Evolutionary conservation across 1,140 invertebrate genomes (phyloP), one percentile per base, ranked within the genome.

Genomic region (Zophobas morio): DNA sequence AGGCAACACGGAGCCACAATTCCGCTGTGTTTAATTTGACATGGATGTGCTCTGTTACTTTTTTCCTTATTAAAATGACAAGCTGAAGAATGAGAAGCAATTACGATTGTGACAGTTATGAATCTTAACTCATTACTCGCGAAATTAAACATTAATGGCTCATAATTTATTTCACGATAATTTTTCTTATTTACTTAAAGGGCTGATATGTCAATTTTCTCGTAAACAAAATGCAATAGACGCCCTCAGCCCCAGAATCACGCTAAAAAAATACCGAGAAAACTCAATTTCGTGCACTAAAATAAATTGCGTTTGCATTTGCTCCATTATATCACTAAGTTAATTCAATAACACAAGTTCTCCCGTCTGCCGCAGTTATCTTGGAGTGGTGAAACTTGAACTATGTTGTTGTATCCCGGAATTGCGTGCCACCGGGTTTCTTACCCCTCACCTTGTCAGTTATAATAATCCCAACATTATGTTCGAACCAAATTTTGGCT

Each of bases 401-500:
- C 60, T 66, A 66, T 66, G 60, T 66, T 66, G 60, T 66, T 66
- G 60, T 66, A 66, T 66, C 60, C 60, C 60, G 60, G 60, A 66
- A 66, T 66, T 66, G 60, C 60, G 60, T 66, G 60, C 60, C 60
- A 47, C 54, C 54, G 54, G 33, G 32, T 57, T 57, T 57, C 54
- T 57, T 57, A 57, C 60, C 60, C 60, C 60, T 66, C 60, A 66
- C 60, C 60, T 66, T 66, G 60, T 66, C 49, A 73, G 49, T 73
- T 73, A 73, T 73, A 54, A 73, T 73, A 73, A 73, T 53, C 71
- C 71, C 35, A 73, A 40, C 49, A 57, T 73, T 54, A 54, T 73
- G 54, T 73, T 53, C 71, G 71, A 73, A 73, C 71, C 60, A 66
- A 66, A 66, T 66, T 66, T 66, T 66, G 60, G 70, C 40, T 39